These are phyloP conservation scores for Shinisaurus crocodilurus DNA, from an alignment of 2,113 vertebrate genomes.

Conservation along the genomic window DNA sequence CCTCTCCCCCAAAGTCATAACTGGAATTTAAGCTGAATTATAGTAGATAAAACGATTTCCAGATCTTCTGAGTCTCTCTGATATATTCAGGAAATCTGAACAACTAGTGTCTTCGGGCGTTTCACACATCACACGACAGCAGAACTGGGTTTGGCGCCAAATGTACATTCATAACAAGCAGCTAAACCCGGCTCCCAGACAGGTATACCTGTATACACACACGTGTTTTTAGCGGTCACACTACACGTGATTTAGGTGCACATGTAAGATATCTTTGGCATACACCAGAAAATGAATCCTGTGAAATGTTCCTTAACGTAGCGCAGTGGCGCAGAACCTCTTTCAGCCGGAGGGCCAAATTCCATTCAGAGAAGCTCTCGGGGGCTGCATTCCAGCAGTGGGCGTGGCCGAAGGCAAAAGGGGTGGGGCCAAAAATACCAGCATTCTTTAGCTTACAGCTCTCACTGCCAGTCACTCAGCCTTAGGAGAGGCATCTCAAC, in stretches of 20 bases:
- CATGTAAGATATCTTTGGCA: not conserved
- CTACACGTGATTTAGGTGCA: not conserved
- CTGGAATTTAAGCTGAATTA: not conserved
- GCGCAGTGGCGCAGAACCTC: too few species aligned
- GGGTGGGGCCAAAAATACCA: too few species aligned
- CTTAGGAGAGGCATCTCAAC: too few species aligned
- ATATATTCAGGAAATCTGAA: not conserved
- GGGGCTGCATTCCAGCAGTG: too few species aligned
- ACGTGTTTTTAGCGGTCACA: not conserved
- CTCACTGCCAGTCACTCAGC: too few species aligned
- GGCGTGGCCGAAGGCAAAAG: too few species aligned
- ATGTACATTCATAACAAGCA: too few species aligned
- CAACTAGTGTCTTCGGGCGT: not conserved
- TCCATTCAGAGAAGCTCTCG: too few species aligned
- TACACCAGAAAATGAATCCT: not conserved
- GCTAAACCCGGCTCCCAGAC: not conserved
- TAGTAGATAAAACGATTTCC: not conserved
- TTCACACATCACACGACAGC: not conserved
- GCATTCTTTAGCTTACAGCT: too few species aligned
- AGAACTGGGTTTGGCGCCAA: not conserved
- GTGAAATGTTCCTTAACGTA: not conserved
- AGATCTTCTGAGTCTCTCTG: not conserved
- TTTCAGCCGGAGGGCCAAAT: too few species aligned
- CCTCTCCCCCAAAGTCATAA: not conserved
- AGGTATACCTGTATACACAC: not conserved